These are phyloP conservation scores for Gortyna flavago DNA, from an alignment of 2,888 invertebrate genomes.

Conservation along the genomic window DNA sequence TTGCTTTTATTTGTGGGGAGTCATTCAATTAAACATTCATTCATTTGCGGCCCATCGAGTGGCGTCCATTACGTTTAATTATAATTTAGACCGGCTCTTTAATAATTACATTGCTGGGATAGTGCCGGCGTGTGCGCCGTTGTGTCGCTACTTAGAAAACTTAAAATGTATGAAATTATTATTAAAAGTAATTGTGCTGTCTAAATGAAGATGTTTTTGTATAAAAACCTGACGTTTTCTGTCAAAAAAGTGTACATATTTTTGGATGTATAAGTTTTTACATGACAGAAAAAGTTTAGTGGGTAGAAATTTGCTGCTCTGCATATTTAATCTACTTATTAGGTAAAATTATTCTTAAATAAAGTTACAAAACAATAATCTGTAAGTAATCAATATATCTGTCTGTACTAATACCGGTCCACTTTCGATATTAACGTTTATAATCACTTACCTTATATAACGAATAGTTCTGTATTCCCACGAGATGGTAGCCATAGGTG, in stretches of 20 bases:
- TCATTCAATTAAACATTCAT: slow-evolving; percentile 85
- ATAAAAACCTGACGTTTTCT: background rate
- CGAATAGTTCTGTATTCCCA: slow-evolving; percentile 56
- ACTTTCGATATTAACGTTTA: slow-evolving; percentile 48
- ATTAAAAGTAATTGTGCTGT: slow-evolving; percentile 37
- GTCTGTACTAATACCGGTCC: slow-evolving; percentile 6
- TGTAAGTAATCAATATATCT: slow-evolving; percentile 41
- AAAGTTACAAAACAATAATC: slow-evolving; percentile 11
- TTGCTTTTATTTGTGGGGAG: slow-evolving; percentile 87
- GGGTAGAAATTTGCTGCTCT: too few species aligned
- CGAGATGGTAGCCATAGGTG: slow-evolving; percentile 46
- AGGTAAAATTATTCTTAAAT: background rate
- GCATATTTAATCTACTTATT: background rate
- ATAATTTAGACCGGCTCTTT: slow-evolving; percentile 81
- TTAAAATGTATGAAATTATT: slow-evolving; percentile 16
- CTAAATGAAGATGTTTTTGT: slow-evolving; percentile 5
- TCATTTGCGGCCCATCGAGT: slow-evolving; percentile 83
- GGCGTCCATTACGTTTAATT: slow-evolving; percentile 85
- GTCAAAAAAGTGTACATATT: background rate
- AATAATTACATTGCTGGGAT: slow-evolving; percentile 65
- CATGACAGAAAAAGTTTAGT: background rate
- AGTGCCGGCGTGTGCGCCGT: slow-evolving; percentile 56
- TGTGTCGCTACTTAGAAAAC: slow-evolving; percentile 9
- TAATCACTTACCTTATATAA: slow-evolving; percentile 50
- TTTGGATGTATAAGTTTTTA: background rate